Conservation (phyloP, 2,113 vertebrate genomes). For the Cyprinodon brontotheroides region DNA sequence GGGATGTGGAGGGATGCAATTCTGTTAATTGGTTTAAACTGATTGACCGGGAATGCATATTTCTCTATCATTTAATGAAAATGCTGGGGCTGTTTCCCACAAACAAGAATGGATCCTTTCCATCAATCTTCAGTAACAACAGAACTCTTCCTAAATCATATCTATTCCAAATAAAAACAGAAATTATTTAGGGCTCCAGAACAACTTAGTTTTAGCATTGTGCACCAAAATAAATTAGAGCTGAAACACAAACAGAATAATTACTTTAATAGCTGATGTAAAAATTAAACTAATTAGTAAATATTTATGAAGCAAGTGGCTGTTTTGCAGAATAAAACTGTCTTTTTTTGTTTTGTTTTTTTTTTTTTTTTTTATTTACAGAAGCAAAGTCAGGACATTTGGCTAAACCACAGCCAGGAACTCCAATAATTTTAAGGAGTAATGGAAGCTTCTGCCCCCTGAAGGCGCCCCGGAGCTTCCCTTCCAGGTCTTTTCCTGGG, state of each 20-base stretch:
- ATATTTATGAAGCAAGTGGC: not conserved
- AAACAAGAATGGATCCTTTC: not conserved
- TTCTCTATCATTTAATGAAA: not conserved
- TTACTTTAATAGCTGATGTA: too few species aligned
- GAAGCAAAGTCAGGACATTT: not conserved
- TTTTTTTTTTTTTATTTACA: not conserved
- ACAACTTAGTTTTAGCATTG: not conserved
- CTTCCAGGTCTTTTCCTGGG: too few species aligned
- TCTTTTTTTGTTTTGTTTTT: too few species aligned
- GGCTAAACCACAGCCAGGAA: not conserved
- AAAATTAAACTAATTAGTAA: too few species aligned
- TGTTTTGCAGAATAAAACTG: not conserved
- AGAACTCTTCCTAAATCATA: rapidly evolving
- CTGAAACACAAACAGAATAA: too few species aligned
- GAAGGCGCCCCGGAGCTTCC: too few species aligned
- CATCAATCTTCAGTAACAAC: not conserved
- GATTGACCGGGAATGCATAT: not conserved
- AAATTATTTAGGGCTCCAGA: not conserved
- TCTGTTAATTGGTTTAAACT: conserved; percentile 20
- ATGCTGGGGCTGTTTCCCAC: not conserved
- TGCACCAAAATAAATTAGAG: not conserved
- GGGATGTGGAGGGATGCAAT: conserved; percentile 25
- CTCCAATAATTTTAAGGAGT: not conserved
- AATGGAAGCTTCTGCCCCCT: too few species aligned
- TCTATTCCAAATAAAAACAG: not conserved